These are phyloP conservation scores for Melospiza georgiana DNA, from an alignment of 2,113 vertebrate species.

Conservation along the genomic window DNA sequence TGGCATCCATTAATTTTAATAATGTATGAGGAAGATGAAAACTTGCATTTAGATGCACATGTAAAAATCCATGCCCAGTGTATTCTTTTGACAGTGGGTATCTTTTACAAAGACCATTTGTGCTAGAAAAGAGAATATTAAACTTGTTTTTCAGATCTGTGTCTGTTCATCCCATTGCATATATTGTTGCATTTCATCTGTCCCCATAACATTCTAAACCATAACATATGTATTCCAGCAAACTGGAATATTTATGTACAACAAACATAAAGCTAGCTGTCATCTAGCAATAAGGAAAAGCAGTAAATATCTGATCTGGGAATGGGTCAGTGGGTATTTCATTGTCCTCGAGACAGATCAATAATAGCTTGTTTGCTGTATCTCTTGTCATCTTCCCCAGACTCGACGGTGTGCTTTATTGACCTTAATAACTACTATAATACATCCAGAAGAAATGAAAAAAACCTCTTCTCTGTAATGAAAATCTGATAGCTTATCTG, in stretches of 20 bases:
- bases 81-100: background rate
- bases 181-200: background rate
- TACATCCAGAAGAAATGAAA: slow-evolving; percentile 27
- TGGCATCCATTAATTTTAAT: background rate
- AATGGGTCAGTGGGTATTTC: slow-evolving; percentile 10
- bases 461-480: background rate
- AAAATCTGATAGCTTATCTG: slow-evolving; percentile 20
- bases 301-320: background rate
- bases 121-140: background rate
- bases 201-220: background rate
- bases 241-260: background rate
- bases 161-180: background rate
- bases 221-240: background rate
- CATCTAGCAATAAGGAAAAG: background rate
- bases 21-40: background rate
- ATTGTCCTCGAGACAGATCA: slow-evolving; percentile 30
- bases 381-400: background rate
- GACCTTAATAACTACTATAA: slow-evolving; percentile 23
- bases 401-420: background rate
- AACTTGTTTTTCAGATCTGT: background rate
- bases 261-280: background rate
- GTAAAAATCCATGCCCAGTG: background rate
- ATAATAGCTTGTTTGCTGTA: slow-evolving; percentile 19
- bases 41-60: background rate
- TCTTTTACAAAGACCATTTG: background rate